Evolutionary conservation across 2,888 invertebrate species (phyloP), one percentile per base, ranked within the genome.

Genomic region (Clanis bilineata): DNA sequence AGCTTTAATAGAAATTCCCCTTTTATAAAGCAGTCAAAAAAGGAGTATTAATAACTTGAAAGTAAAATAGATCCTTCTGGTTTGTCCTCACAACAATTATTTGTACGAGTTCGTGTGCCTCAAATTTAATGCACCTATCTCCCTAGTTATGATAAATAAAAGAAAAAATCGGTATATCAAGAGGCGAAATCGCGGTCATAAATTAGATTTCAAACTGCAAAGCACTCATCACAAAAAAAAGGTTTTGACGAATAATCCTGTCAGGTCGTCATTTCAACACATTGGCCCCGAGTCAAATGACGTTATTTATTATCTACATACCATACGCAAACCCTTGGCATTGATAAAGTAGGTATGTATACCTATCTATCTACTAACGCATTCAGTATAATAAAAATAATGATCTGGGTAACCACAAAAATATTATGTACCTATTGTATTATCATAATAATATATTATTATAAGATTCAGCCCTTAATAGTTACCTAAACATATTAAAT

Each of bases 201-300:
- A 59, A 56, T 62, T 38, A 59, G 55, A 18, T 28, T 44, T 44
- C 57, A 59, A 44, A 18, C 28, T 44, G 43, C 57, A 57, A 45
- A 57, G 47, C 51, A 56, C 36, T 57, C 57, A 41, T 57, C 54
- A 57, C 12, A 54, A 57, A 60, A 59, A 59, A 61, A 32, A 32
- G 57, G 56, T 57, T 63, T 55, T 61, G 59, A 57, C 44, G 15
- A 22, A 61, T 61, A 60, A 60, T 57, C 63, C 60, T 63, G 58
- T 45, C 58, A 55, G 44, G 57, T 54, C 6, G 43, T 64, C 58
- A 58, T 67, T 68, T 64, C 62, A 68, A 63, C 63, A 54, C 62
- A 58, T 62, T 62, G 56, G 41, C 60, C 39, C 44, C 57, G 58
- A 41, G 61, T 65, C 57, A 64, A 61, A 67, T 65, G 43, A 45